Evolutionary conservation across 2,888 invertebrate species (phyloP), one percentile per base, ranked within the genome.

Genomic region (Oscheius sp.): DNA sequence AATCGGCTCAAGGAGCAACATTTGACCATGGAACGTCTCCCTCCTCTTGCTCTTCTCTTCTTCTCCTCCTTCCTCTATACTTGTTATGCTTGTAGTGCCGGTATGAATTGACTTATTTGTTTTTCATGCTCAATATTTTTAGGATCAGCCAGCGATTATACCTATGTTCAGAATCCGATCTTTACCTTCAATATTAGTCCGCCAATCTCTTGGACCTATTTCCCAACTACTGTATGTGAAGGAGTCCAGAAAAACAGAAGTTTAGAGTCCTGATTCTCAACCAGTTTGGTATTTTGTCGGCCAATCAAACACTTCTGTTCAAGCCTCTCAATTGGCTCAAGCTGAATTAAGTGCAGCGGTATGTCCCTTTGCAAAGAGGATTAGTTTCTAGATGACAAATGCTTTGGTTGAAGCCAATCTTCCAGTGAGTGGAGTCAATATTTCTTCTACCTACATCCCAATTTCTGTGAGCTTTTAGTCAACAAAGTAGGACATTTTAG

Each of bases 191-290:
- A 78, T 48, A 68, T 81, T 17, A 75, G 75, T 52, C 80, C 80
- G 3, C 76, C 80, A 3, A 71, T 81, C 27, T 75, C 74, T 27
- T 81, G 80, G 80, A 79, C 80, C 2, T 80, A 73, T 50, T 80
- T 79, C 64, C 79, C 80, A n/a, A 27, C 73, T 20, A 66, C 65
- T 34, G 74, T 73, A 46, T 23, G 45, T n/a, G 33, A 55, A 2
- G 10, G n/a, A 50, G 23, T 2, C 20, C 3, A 53, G 29, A 53
- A 53, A 31, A 31, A 6, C 23, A n/a, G 12, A 31, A 29, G 20
- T 66, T 67, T 42, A 63, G 57, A 73, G 72, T 31, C 70, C 76
- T 12, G 75, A 73, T 0, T 50, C 73, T n/a, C 66, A 70, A 37
- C 63, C 64, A 23, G 69, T 73, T 23, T 79, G 76, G 76, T 81